phyloP scores from a whole-genome alignment of 2,113 vertebrate genomes.

The Dicentrarchus labrax region DNA sequence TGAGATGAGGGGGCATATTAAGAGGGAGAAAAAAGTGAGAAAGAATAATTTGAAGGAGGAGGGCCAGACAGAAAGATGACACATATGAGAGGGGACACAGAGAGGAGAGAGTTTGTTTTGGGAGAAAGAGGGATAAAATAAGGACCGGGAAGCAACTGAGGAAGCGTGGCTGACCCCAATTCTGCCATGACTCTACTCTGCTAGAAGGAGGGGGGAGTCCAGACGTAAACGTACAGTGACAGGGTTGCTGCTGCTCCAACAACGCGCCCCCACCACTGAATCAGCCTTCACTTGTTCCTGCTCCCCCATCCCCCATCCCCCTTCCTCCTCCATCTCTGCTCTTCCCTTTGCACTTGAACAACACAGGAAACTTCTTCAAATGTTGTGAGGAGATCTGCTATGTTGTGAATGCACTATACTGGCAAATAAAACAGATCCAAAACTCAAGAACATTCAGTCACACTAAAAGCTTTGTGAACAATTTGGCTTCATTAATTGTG shows the following conservation, averaged over 20 bases:
- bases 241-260: constrained; percentile 61
- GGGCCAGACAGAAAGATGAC: constrained; percentile 30
- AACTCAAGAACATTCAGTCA: constrained; percentile 15
- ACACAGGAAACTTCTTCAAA: constrained; percentile 22
- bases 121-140: constrained; percentile 36
- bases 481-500: constrained; percentile 33
- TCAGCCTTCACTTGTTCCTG: constrained; percentile 50
- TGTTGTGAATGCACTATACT: not conserved
- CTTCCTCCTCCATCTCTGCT: constrained; percentile 10
- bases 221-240: constrained; percentile 77
- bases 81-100: constrained; percentile 17
- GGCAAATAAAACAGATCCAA: constrained; percentile 7
- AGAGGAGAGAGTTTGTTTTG: constrained; percentile 35
- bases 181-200: constrained; percentile 65
- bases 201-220: constrained; percentile 20
- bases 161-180: constrained; percentile 71
- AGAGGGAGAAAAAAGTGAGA: constrained; percentile 31
- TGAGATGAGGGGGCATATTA: constrained; percentile 41
- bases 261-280: constrained; percentile 58
- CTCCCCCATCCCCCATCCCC: constrained; percentile 7
- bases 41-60: constrained; percentile 19
- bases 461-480: constrained; percentile 32
- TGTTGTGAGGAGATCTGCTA: not conserved
- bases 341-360: constrained; percentile 22
- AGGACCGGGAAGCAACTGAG: constrained; percentile 29